Percentiles rank a stretch among this genome's conserved stretches.
Conservation (phyloP, 2,888 invertebrate species). For the Eupithecia inturbata region DNA sequence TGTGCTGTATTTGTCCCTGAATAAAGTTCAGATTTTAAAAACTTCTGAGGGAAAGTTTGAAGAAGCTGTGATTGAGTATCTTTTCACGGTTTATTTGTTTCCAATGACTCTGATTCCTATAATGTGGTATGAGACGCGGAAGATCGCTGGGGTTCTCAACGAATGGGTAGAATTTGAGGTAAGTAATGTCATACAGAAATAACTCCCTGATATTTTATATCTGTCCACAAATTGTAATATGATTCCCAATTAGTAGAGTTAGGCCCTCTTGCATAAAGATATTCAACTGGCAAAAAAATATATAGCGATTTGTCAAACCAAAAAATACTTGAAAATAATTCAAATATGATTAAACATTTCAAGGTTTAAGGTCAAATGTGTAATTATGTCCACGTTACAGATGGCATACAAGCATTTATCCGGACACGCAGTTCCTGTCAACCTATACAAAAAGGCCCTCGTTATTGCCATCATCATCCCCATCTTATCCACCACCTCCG, state of each 20-base stretch:
- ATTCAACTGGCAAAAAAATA: too few relatives aligned
- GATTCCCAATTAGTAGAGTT: too few relatives aligned
- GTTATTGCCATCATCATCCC: slow-evolving; percentile 85
- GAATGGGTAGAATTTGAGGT: slow-evolving; percentile 89
- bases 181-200: slow-evolving; percentile 35
- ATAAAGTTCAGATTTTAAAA: slow-evolving; percentile 85
- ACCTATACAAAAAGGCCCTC: slow-evolving; percentile 84
- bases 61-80: slow-evolving; percentile 89
- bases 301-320: too few relatives aligned
- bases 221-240: not conserved
- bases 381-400: slow-evolving; percentile 58
- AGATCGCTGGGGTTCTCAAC: slow-evolving; percentile 85
- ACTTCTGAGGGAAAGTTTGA: slow-evolving; percentile 88
- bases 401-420: slow-evolving; percentile 85
- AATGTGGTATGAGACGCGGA: slow-evolving; percentile 87
- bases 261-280: too few relatives aligned
- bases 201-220: not conserved
- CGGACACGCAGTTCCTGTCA: slow-evolving; percentile 82
- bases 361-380: too few relatives aligned
- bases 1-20: slow-evolving; percentile 85
- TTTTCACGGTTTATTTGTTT: slow-evolving; percentile 89
- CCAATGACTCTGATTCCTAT: slow-evolving; percentile 86
- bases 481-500: slow-evolving; percentile 85
- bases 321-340: too few relatives aligned
- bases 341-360: too few relatives aligned